Evolutionary conservation across 2,113 vertebrate genomes (phyloP).

Genomic region (Melanocharis versteri): DNA sequence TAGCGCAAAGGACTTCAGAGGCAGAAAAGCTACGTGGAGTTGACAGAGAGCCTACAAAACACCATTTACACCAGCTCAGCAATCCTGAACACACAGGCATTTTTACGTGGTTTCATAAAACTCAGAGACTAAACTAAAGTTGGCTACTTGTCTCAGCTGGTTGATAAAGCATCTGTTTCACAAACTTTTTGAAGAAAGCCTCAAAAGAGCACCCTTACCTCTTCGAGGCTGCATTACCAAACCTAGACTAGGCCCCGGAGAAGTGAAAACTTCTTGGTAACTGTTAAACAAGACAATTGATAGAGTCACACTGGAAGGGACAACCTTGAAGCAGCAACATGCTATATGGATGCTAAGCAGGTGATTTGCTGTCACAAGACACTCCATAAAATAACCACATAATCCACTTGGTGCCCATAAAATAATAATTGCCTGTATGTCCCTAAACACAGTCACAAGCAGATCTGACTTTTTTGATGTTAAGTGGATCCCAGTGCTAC

Average conservation of each 20-base stretch:
- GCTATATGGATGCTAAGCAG: neutral
- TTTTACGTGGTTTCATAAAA: neutral
- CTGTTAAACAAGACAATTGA: neutral
- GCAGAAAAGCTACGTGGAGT: neutral
- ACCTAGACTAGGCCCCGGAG: neutral
- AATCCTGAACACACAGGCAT: rapidly evolving
- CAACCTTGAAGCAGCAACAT: neutral
- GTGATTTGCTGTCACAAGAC: neutral
- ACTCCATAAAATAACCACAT: neutral
- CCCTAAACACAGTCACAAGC: neutral
- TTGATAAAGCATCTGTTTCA: neutral
- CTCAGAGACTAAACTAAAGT: neutral
- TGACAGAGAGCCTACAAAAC: neutral
- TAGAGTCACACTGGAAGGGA: neutral
- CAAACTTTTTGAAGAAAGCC: neutral
- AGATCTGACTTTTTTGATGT: neutral
- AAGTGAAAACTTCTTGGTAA: neutral
- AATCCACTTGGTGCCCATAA: neutral
- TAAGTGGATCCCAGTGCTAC: neutral
- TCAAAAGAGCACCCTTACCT: neutral
- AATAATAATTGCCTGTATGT: neutral
- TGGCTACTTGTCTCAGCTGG: neutral
- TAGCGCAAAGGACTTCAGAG: neutral
- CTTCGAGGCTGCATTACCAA: neutral
- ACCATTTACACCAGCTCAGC: neutral